These are phyloP conservation scores for Carpatolechia fugitivella DNA, from an alignment of 2,888 invertebrate genomes.

Conservation along the genomic window DNA sequence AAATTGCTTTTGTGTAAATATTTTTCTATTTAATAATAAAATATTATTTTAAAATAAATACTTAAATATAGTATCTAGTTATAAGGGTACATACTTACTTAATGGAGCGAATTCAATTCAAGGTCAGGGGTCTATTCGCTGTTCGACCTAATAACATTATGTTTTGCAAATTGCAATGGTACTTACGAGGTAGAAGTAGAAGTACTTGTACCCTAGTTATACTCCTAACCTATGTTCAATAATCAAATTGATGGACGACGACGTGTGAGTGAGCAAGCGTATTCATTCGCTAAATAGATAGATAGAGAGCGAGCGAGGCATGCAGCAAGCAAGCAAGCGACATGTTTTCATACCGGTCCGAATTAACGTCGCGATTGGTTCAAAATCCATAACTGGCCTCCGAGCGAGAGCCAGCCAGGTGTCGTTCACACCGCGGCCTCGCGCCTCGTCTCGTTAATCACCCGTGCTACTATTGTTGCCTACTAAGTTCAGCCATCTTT, in stretches of 20 bases:
- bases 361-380: slow-evolving; percentile 79
- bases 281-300: slow-evolving; percentile 36
- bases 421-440: slow-evolving; percentile 80
- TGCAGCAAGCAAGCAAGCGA: slow-evolving; percentile 51
- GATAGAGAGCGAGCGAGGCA: slow-evolving; percentile 51
- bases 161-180: too few relatives aligned
- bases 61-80: too few relatives aligned
- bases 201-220: background rate
- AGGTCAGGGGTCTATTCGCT: too few relatives aligned
- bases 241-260: background rate
- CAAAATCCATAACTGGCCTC: slow-evolving; percentile 80
- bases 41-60: too few relatives aligned
- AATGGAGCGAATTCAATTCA: too few relatives aligned
- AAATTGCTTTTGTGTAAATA: too few relatives aligned
- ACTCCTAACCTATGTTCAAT: background rate
- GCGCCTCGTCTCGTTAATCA: slow-evolving; percentile 79
- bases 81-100: too few relatives aligned
- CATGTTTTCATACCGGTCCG: slow-evolving; percentile 78
- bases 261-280: slow-evolving; percentile 12
- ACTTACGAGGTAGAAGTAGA: too few relatives aligned
- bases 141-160: too few relatives aligned
- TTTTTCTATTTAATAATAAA: too few relatives aligned
- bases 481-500: slow-evolving; percentile 77
- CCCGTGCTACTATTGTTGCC: slow-evolving; percentile 78
- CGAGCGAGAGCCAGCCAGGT: slow-evolving; percentile 78